Conservation (phyloP, 2,113 vertebrate genomes). For the Tinamus guttatus region DNA sequence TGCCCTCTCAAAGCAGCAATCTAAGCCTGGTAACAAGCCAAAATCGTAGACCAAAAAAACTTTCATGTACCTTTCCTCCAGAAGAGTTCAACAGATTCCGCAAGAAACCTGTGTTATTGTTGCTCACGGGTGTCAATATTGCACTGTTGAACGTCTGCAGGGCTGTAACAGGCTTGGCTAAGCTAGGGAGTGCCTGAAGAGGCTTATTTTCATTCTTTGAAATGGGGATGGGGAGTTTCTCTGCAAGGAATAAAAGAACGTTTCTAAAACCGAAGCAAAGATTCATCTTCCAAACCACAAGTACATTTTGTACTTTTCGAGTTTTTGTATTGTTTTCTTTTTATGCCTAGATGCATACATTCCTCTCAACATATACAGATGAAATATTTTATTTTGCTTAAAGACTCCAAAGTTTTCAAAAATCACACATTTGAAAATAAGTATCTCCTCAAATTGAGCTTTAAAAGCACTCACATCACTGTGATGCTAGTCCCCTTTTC, state of each 20-base stretch:
- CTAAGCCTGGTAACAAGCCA: neutral
- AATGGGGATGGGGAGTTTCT: slow-evolving; percentile 74
- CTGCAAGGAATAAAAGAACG: slow-evolving; percentile 48
- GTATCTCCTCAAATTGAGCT: neutral
- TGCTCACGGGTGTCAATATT: slow-evolving; percentile 82
- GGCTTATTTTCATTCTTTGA: slow-evolving; percentile 81
- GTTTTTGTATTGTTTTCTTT: neutral
- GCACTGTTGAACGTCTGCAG: slow-evolving; percentile 84
- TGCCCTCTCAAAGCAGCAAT: neutral
- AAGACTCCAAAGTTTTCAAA: neutral
- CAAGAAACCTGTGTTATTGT: slow-evolving; percentile 80
- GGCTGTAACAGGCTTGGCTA: slow-evolving; percentile 75
- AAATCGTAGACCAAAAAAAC: neutral
- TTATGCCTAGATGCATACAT: accelerated
- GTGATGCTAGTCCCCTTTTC: neutral
- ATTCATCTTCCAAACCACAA: neutral
- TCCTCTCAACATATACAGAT: neutral
- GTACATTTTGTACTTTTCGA: neutral
- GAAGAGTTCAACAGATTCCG: slow-evolving; percentile 82
- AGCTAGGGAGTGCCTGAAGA: slow-evolving; percentile 75
- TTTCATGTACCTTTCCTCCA: slow-evolving; percentile 74
- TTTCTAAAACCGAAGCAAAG: neutral
- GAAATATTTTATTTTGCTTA: neutral
- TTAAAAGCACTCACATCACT: neutral
- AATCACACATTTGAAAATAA: neutral